phyloP scores from a whole-genome alignment of 2,888 invertebrate species.

The Megaustenia siamemsis region DNA sequence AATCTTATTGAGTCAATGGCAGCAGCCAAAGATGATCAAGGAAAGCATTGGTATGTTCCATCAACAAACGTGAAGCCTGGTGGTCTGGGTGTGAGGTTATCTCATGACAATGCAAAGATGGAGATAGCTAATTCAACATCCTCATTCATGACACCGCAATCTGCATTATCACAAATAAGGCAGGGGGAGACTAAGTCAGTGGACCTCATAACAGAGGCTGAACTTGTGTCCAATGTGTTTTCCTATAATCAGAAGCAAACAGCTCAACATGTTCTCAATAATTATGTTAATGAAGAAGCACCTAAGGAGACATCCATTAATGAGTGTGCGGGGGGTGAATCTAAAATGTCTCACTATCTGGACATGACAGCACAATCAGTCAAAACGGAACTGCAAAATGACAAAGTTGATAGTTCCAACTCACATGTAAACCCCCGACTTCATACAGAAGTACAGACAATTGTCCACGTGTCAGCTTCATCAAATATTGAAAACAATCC shows the following conservation, averaged over 20 bases:
- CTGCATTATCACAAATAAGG: background rate
- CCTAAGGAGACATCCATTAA: background rate
- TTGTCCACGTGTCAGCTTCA: background rate
- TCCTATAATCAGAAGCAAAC: constrained; percentile 49
- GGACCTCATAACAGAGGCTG: constrained; percentile 57
- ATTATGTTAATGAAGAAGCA: constrained; percentile 30
- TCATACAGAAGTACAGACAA: background rate
- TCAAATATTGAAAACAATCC: background rate
- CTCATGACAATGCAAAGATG: constrained; percentile 45
- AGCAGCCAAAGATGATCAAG: constrained; percentile 53
- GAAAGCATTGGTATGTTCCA: constrained; percentile 51
- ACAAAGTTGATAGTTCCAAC: no score
- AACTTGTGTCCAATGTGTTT: constrained; percentile 56
- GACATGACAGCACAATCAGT: background rate
- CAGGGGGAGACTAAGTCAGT: background rate
- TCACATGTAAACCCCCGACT: background rate
- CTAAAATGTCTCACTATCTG: background rate
- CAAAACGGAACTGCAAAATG: background rate
- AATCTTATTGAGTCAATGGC: constrained; percentile 56
- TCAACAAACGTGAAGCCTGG: constrained; percentile 16
- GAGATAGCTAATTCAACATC: constrained; percentile 49
- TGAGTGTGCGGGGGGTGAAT: background rate
- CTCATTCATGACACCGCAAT: constrained; percentile 4
- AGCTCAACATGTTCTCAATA: constrained; percentile 28
- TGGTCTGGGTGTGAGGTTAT: background rate